Conservation (phyloP, 2,797 vertebrate genomes). For the Bradypus variegatus region DNA sequence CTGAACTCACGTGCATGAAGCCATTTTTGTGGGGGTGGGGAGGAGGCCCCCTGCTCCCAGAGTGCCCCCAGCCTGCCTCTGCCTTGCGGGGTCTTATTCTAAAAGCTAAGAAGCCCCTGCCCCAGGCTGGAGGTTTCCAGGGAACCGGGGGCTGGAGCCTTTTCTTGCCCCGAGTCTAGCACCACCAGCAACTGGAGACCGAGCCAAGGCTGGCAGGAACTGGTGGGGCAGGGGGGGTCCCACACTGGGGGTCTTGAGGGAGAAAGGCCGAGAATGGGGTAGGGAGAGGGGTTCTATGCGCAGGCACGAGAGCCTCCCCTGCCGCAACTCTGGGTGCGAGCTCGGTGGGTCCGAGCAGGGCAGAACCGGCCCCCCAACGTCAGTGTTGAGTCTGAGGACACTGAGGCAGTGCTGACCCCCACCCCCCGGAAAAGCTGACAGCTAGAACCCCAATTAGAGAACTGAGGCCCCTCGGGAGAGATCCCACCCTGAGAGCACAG, state of each 20-base stretch:
- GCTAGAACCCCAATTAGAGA: not conserved
- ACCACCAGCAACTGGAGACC: too few species aligned
- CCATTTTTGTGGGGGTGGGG: not conserved
- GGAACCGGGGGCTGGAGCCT: not conserved
- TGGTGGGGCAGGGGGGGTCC: not conserved
- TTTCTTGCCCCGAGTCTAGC: not conserved
- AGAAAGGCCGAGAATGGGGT: not conserved
- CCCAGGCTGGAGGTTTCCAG: not conserved
- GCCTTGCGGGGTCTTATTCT: not conserved
- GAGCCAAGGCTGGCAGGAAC: not conserved
- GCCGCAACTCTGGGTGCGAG: too few species aligned
- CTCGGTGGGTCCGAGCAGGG: too few species aligned
- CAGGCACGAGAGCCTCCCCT: not conserved
- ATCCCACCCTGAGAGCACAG: not conserved
- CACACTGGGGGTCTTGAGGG: not conserved
- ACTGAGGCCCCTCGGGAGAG: not conserved
- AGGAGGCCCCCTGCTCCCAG: not conserved
- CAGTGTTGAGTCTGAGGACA: not conserved
- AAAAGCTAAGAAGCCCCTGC: not conserved
- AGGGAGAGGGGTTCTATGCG: too few species aligned
- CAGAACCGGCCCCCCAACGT: too few species aligned
- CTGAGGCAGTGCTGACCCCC: not conserved
- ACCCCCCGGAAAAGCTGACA: not conserved
- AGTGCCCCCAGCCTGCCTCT: not conserved
- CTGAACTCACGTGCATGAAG: not conserved